Evolutionary conservation across 2,888 invertebrate genomes (phyloP).

Genomic region (Phengaris alcon): DNA sequence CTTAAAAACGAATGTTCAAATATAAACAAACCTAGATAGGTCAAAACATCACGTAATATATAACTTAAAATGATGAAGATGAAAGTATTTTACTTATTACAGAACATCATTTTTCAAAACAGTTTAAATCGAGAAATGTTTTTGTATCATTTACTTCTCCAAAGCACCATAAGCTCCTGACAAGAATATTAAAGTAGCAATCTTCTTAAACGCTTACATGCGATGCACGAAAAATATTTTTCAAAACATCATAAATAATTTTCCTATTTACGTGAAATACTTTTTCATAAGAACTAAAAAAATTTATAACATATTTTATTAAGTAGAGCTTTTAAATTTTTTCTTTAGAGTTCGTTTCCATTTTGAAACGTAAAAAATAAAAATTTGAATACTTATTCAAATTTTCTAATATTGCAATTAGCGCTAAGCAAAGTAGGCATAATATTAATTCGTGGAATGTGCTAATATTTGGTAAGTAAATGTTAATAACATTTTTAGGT

Average conservation of each 20-base stretch:
- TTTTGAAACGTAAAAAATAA: too few species aligned
- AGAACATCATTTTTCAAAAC: conserved; percentile 20
- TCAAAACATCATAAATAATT: conserved; percentile 11
- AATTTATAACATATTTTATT: neutral
- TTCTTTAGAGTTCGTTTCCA: too few species aligned
- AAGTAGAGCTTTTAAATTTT: too few species aligned
- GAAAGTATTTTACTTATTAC: neutral
- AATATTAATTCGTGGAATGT: too few species aligned
- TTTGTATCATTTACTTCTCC: conserved; percentile 21
- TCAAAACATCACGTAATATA: conserved; percentile 10
- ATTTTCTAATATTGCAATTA: too few species aligned
- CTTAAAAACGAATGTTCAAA: too few species aligned
- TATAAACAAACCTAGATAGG: neutral
- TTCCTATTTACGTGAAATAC: neutral
- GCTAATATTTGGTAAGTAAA: too few species aligned
- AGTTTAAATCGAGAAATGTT: conserved; percentile 14
- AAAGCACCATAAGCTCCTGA: neutral
- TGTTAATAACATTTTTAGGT: too few species aligned
- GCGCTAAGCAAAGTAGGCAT: too few species aligned
- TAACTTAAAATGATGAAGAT: neutral
- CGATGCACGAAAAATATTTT: neutral
- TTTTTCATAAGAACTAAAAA: neutral
- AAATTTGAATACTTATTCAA: too few species aligned
- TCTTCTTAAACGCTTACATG: conserved; percentile 19
- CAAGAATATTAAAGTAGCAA: conserved; percentile 23